These are phyloP conservation scores for Melanotaenia maccullochi DNA, from an alignment of 2,797 vertebrate genomes.

Conservation along the genomic window DNA sequence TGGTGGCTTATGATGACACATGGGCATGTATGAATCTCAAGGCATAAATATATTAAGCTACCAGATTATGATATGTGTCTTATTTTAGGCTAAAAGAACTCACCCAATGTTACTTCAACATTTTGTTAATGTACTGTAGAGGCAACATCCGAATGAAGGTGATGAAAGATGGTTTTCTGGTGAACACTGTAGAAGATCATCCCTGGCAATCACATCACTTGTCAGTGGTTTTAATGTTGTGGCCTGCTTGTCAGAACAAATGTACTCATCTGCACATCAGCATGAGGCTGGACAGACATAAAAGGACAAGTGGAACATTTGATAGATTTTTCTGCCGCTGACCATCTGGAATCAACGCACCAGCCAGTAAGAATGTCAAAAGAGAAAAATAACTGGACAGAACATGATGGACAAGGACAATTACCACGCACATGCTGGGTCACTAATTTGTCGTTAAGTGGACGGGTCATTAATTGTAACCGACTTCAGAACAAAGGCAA, in stretches of 20 bases:
- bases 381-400: slow-evolving; percentile 13
- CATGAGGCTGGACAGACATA: slow-evolving; percentile 6
- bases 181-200: no score
- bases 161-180: no score
- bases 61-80: no score
- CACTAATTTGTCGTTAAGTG: slow-evolving; percentile 17
- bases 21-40: no score
- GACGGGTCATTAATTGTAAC: slow-evolving; percentile 37
- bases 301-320: slow-evolving; percentile 18
- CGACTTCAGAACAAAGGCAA: slow-evolving; percentile 33
- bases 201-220: no score
- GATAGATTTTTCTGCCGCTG: slow-evolving; percentile 21
- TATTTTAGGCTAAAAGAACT: no score
- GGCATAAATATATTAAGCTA: no score
- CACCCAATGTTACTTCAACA: no score
- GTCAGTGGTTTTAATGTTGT: no score
- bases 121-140: no score
- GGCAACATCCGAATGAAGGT: no score
- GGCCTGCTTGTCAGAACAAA: slow-evolving; percentile 22
- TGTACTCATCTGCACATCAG: slow-evolving; percentile 22
- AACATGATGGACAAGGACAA: slow-evolving; percentile 50
- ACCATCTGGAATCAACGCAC: slow-evolving; percentile 25
- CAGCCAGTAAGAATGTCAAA: slow-evolving; percentile 19
- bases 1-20: no score
- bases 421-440: slow-evolving; percentile 22